Evolutionary conservation across 2,113 vertebrate genomes (phyloP), one percentile per base, ranked within the genome.

Genomic region (Equus przewalskii): DNA sequence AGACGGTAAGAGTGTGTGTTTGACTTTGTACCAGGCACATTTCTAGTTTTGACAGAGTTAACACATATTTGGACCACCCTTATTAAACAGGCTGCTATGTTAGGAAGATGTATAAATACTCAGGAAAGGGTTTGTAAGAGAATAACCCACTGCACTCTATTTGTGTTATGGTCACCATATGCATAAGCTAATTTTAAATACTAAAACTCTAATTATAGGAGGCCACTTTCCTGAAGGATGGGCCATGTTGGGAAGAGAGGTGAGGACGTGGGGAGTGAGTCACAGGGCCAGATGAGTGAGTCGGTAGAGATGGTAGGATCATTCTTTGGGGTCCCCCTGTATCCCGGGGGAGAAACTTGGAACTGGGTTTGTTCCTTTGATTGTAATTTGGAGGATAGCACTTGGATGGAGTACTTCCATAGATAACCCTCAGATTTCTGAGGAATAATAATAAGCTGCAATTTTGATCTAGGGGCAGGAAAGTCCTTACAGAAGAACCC

Each of bases 151-250:
- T 81, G 51, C 11, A 46, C 56, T 89, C 88, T 98, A 11, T 97
- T 95, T 97, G 86, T 92, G 73, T 88, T 93, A 75, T 67, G 92
- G 92, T 94, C 54, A 95, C 92, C 1, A 5, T 89, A 88, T 41
- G 30, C 46, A 83, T 94, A 92, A 96, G 89, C 87, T 97, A 95
- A 96, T 95, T 98, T 97, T 96, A 98, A 97, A 89, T 90, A 90
- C 92, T 87, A 81, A 96, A 88, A 60, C 82, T 97, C 86, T 96
- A 97, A 96, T 98, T 96, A 94, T 97, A 95, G 95, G 83, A 97
- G 92, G 84, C 92, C 92, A 76, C 75, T 97, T 98, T 76, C 89
- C 75, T 73, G 56, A 79, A 90, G 41, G 36, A n/a, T 0, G 13
- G 75, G 49, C 41, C 80, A 41, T 26, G 41, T 83, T 56, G 81